These are phyloP conservation scores for Corythornis madagascariensis DNA, from an alignment of 2,113 vertebrate species.

Conservation along the genomic window DNA sequence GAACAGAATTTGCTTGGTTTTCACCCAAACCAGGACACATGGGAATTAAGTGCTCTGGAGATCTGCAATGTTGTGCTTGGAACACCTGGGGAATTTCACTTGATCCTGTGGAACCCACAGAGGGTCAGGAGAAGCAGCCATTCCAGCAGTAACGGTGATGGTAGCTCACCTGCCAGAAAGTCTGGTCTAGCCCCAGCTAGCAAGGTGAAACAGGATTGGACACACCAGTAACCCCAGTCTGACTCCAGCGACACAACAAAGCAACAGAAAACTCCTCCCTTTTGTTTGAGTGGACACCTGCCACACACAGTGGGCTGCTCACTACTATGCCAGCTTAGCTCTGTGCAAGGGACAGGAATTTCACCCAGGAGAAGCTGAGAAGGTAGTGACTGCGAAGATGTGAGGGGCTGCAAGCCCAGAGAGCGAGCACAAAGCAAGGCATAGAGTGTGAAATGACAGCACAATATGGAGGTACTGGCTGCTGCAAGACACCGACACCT, in stretches of 20 bases:
- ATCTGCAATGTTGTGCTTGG: neutral
- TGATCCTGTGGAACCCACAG: neutral
- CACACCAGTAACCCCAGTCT: neutral
- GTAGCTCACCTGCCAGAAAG: neutral
- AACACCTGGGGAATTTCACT: neutral
- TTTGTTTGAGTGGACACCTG: neutral
- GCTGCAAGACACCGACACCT: neutral
- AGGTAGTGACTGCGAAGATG: neutral
- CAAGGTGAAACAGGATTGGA: neutral
- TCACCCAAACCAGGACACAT: too few species aligned
- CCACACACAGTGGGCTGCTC: neutral
- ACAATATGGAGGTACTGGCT: neutral
- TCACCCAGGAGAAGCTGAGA: neutral
- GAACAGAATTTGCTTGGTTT: too few species aligned
- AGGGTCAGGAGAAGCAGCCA: neutral
- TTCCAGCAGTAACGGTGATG: neutral
- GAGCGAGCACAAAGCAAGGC: neutral
- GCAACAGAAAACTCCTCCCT: neutral
- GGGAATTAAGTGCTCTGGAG: neutral
- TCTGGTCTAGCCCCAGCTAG: neutral
- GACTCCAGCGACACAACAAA: neutral
- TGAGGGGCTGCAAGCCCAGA: neutral
- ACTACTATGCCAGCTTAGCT: neutral
- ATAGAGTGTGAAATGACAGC: fast-evolving
- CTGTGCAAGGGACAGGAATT: neutral